phyloP scores from a whole-genome alignment of 2,888 invertebrate genomes.

The Conomelus anceps region DNA sequence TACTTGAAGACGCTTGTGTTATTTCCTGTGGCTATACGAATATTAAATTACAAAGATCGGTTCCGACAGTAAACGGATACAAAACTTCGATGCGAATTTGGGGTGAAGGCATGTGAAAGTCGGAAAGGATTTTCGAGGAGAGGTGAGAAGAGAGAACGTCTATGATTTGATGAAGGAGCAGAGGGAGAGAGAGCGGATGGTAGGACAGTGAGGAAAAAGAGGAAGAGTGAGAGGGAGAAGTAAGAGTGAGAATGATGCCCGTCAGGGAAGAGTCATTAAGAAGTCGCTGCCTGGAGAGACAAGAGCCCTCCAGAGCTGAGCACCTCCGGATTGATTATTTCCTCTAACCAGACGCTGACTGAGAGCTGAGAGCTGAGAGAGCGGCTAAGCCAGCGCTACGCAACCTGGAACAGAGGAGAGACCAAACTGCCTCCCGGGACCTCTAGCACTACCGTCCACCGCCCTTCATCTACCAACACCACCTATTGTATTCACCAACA shows the following conservation, averaged over 20 bases:
- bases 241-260: background rate
- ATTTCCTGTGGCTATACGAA: background rate
- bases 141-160: background rate
- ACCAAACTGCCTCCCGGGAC: background rate
- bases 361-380: background rate
- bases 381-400: no score
- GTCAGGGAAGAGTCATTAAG: background rate
- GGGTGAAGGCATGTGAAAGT: background rate
- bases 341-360: constrained; percentile 5
- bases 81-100: background rate
- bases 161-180: background rate
- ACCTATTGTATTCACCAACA: background rate
- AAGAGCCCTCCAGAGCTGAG: constrained; percentile 5
- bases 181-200: no score
- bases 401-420: background rate
- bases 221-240: background rate
- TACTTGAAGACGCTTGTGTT: background rate
- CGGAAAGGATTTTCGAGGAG: background rate
- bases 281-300: background rate
- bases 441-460: background rate
- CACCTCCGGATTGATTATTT: constrained; percentile 10
- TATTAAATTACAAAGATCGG: background rate
- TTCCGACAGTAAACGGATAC: background rate
- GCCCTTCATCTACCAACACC: background rate
- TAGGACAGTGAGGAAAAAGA: background rate